Conservation (phyloP, 2,888 invertebrate species). For the Pycnomerus fuliginosus region DNA sequence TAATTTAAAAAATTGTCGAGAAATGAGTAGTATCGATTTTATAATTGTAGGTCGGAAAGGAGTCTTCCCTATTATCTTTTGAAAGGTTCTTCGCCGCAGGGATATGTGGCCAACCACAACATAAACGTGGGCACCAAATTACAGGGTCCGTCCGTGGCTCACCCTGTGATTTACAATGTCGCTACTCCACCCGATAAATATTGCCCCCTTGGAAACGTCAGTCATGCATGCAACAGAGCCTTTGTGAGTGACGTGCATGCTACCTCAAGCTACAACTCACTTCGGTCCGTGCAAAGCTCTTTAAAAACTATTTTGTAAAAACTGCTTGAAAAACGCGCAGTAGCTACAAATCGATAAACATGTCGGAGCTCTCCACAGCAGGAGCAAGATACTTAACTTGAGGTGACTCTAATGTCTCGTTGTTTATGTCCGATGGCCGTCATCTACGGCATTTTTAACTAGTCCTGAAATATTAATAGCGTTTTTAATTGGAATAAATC, state of each 20-base stretch:
- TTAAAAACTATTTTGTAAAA: too few relatives aligned
- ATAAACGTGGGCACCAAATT: conserved; percentile 38
- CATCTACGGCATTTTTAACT: conserved; percentile 29
- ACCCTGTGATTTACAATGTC: conserved; percentile 39
- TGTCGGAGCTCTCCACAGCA: too few relatives aligned
- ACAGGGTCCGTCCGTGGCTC: conserved; percentile 29
- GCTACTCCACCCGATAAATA: conserved; percentile 41
- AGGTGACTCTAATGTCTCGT: too few relatives aligned
- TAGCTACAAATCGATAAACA: too few relatives aligned
- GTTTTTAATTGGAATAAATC: conserved; percentile 40
- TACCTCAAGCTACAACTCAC: too few relatives aligned
- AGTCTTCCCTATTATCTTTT: conserved; percentile 5
- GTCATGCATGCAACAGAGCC: conserved; percentile 31
- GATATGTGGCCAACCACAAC: conserved; percentile 34
- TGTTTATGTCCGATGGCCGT: conserved; percentile 27
- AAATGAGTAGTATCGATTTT: conserved; percentile 16
- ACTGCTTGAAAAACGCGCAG: too few relatives aligned
- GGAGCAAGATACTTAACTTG: too few relatives aligned
- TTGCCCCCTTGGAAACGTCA: conserved; percentile 31
- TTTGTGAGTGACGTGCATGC: conserved; percentile 30
- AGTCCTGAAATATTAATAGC: conserved; percentile 38
- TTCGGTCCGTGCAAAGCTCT: too few relatives aligned
- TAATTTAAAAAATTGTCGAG: neutral
- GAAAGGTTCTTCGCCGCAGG: conserved; percentile 13
- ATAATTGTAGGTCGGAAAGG: conserved; percentile 17